Conservation (phyloP, 2,888 invertebrate species). For the Neelides folsomi region DNA sequence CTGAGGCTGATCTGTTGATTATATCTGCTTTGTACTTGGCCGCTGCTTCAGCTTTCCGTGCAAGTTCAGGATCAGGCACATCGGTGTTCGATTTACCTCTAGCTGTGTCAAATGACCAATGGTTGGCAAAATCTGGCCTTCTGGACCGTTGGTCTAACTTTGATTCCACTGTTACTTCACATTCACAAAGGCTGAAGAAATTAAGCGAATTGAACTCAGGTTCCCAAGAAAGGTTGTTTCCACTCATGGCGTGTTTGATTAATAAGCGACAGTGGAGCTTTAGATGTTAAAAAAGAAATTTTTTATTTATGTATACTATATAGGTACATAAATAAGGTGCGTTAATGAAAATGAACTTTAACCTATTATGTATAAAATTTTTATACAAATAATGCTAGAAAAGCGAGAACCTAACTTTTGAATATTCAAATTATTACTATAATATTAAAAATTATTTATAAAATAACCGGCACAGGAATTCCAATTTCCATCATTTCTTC, state of each 20-base stretch:
- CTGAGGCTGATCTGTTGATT: constrained; percentile 15
- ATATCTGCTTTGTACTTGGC: constrained; percentile 19
- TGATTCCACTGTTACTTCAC: constrained; percentile 26
- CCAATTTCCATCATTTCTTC: constrained; percentile 21
- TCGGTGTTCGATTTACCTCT: constrained; percentile 9
- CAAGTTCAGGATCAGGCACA: constrained; percentile 12
- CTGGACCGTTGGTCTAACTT: constrained; percentile 17
- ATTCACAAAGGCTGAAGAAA: constrained; percentile 25
- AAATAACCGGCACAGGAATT: constrained; percentile 20
- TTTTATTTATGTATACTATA: no score
- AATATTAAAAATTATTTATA: constrained; percentile 1
- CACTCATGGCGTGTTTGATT: constrained; percentile 28
- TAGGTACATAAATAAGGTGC: no score
- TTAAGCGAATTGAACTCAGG: constrained; percentile 20
- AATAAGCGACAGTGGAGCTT: constrained; percentile 12
- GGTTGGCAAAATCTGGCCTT: constrained; percentile 17
- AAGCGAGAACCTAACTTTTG: no score
- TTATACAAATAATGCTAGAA: no score
- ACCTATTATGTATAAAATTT: no score
- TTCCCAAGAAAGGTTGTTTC: constrained; percentile 23
- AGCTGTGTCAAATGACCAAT: constrained; percentile 29
- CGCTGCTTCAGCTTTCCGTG: constrained; percentile 15
- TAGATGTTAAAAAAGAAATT: not conserved
- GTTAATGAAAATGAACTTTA: no score
- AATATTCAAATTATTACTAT: no score